Percentiles rank a stretch among this genome's conserved stretches.
Conservation (phyloP, 1,140 invertebrate species). For the Caenorhabditis latens region DNA sequence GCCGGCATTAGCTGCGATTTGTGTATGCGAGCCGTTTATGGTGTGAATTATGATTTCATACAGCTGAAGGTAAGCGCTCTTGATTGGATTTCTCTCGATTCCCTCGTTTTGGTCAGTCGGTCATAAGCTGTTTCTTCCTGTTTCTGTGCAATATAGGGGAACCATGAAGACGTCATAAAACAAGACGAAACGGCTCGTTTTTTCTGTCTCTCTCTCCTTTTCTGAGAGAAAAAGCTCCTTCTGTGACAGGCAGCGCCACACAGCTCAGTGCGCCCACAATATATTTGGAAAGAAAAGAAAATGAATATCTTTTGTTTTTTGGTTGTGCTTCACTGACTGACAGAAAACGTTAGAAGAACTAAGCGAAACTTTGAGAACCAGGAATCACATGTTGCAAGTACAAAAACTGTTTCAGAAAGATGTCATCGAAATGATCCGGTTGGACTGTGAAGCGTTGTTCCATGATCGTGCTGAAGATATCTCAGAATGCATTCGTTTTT, state of each 20-base stretch:
- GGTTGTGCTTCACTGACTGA: not conserved
- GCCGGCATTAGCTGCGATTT: slow-evolving; percentile 59
- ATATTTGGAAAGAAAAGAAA: not conserved
- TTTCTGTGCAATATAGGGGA: slow-evolving; percentile 5
- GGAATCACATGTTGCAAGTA: too few species aligned
- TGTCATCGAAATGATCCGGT: slow-evolving; percentile 41
- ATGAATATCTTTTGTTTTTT: slow-evolving; percentile 30
- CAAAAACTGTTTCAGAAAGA: slow-evolving; percentile 29
- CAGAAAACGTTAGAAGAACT: not conserved
- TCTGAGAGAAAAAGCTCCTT: slow-evolving; percentile 2
- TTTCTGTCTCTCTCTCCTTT: not conserved
- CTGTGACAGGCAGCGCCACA: slow-evolving; percentile 38
- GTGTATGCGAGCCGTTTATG: slow-evolving; percentile 59
- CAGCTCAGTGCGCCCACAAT: slow-evolving; percentile 37
- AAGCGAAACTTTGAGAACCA: too few species aligned
- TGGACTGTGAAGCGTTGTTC: slow-evolving; percentile 56
- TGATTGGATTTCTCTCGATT: slow-evolving; percentile 40
- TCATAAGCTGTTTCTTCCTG: slow-evolving; percentile 55
- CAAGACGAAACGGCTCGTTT: not conserved
- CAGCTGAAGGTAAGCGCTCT: slow-evolving; percentile 54
- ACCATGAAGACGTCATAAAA: slow-evolving; percentile 46
- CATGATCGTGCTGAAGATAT: slow-evolving; percentile 53
- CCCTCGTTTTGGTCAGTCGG: not conserved
- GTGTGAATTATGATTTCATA: slow-evolving; percentile 60
- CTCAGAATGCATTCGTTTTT: slow-evolving; percentile 47